These are phyloP conservation scores for Scarus forsteni DNA, from an alignment of 2,797 vertebrate species.

Conservation along the genomic window DNA sequence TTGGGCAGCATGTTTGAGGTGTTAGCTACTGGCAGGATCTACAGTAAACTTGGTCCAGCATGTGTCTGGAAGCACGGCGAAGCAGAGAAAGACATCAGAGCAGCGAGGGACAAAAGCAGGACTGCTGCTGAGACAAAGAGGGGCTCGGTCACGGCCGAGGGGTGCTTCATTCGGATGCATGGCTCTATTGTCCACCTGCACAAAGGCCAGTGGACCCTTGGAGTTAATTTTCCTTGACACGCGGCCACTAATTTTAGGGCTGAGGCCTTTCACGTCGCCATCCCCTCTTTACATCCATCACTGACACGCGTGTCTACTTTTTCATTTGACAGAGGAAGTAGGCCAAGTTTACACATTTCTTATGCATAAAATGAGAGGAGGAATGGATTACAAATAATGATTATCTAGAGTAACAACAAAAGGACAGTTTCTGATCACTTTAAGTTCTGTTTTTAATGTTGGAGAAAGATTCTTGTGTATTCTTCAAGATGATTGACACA, in stretches of 20 bases:
- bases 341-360: conserved; percentile 30
- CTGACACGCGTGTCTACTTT: conserved; percentile 32
- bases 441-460: no score
- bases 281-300: conserved; percentile 64
- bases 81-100: conserved; percentile 79
- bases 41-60: conserved; percentile 49
- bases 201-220: conserved; percentile 78
- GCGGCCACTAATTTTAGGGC: conserved; percentile 76
- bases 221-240: conserved; percentile 81
- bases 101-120: conserved; percentile 58
- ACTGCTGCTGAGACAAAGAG: conserved; percentile 71
- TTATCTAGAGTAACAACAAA: neutral
- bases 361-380: neutral
- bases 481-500: no score
- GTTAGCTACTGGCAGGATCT: conserved; percentile 8
- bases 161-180: conserved; percentile 77
- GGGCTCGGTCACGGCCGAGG: conserved; percentile 76
- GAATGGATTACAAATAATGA: neutral
- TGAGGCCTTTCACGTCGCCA: conserved; percentile 58
- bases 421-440: no score
- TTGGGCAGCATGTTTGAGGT: conserved; percentile 7
- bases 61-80: conserved; percentile 50
- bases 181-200: conserved; percentile 80
- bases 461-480: no score
- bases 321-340: conserved; percentile 27